These are phyloP conservation scores for Hestina assimilis DNA, from an alignment of 1,140 invertebrate genomes.

Conservation along the genomic window DNA sequence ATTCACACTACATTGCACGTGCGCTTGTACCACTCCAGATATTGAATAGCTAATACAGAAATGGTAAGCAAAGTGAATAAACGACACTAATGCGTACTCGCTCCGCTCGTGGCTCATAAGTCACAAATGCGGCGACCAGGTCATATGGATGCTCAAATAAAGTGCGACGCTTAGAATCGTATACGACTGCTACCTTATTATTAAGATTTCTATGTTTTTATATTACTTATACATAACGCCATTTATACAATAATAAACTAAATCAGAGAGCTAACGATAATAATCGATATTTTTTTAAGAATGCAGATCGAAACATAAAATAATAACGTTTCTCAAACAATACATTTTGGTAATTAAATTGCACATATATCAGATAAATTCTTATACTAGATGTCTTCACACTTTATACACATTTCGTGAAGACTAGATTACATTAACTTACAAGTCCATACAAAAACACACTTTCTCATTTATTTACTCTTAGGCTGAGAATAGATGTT, in stretches of 20 bases:
- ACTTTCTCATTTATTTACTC: not conserved
- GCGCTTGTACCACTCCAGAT: too few species aligned
- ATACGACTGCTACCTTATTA: too few species aligned
- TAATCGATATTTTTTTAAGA: constrained; percentile 7
- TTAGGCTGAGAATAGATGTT: too few species aligned
- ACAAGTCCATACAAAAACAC: constrained; percentile 14
- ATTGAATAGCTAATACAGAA: too few species aligned
- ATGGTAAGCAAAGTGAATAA: too few species aligned
- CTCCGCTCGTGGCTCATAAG: too few species aligned
- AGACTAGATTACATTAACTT: constrained; percentile 33
- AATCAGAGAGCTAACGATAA: constrained; percentile 29
- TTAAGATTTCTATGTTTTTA: too few species aligned
- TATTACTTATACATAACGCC: constrained; percentile 10
- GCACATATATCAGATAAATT: constrained; percentile 30
- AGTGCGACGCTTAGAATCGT: too few species aligned
- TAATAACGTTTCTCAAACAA: constrained; percentile 25
- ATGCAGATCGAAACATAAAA: constrained; percentile 25
- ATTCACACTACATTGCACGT: too few species aligned
- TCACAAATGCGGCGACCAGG: too few species aligned
- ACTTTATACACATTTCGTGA: constrained; percentile 40
- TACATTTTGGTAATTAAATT: constrained; percentile 46
- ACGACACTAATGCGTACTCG: too few species aligned
- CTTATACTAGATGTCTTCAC: constrained; percentile 34
- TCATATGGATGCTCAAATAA: too few species aligned
- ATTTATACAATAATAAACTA: constrained; percentile 19